Base-by-base conservation (phyloP, 2,113 vertebrate species). In the Zeus faber region DNA sequence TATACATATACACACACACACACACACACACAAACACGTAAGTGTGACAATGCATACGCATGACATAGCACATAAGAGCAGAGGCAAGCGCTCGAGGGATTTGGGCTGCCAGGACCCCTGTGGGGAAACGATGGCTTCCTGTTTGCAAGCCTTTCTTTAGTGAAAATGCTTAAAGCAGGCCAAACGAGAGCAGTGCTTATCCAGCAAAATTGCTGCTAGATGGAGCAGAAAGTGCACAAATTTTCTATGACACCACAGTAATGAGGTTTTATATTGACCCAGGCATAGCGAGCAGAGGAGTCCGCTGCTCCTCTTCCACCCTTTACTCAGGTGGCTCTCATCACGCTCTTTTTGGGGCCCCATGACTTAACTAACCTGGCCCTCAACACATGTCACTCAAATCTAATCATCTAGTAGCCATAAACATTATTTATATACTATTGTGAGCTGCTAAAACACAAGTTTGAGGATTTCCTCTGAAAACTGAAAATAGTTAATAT, bases 211-310 rank as follows among this genome's bases (percentile, higher is more conserved):
- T 88, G 89, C 85, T 89, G 88, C 88, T 89, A 89, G 86, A 89
- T 88, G 86, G 89, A 89, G 88, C 88, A 90, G 89, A 89, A 89
- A 90, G 89, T 85, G 89, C 89, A 89, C 89, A 90, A 87, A 89
- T 89, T 86, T 88, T 87, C 87, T 89, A 89, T 90, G 89, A 91
- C 89, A 90, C 84, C 81, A 79, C 84, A 84, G 84, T 91, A 89
- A 91, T 89, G 89, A 91, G 88, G 89, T 90, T 90, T 90, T 88
- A 89, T 90, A 90, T 87, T 89, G 86, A 89, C 88, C 87, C 79
- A 79, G 77, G 77, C 80, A 62, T 79, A 72, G 66, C 56, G 80
- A 83, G 83, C 76, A 81, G 81, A 84, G 82, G 74, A 79, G 77
- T 72, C 72, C 67, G 58, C 76, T 68, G 72, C 72, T 83, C 80